Conservation (phyloP, 2,797 vertebrate species). For the Aplochiton taeniatus region DNA sequence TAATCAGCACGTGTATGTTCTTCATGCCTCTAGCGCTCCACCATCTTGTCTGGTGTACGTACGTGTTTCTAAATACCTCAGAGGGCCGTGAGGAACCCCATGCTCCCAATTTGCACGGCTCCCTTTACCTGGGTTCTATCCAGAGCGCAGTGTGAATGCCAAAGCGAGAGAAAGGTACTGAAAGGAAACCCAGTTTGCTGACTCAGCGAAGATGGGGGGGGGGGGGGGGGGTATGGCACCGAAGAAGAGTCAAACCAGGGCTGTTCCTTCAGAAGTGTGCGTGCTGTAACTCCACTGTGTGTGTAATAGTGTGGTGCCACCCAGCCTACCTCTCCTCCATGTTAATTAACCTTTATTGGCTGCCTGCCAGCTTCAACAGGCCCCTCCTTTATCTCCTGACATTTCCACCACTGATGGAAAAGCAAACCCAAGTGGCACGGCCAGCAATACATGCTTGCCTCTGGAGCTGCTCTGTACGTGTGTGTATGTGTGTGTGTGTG, state of each 20-base stretch:
- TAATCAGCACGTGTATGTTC: too few relatives aligned
- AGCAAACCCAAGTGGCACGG: conserved; percentile 52
- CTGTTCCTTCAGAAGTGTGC: conserved; percentile 18
- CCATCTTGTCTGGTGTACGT: too few relatives aligned
- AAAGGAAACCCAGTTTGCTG: too few relatives aligned
- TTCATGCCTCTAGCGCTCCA: too few relatives aligned
- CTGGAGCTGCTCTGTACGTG: conserved; percentile 1
- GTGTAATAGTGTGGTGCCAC: conserved; percentile 45
- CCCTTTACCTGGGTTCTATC: too few relatives aligned
- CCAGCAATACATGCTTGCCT: conserved; percentile 16
- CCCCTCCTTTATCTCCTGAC: conserved; percentile 64
- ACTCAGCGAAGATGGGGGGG: neutral
- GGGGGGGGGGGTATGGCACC: neutral
- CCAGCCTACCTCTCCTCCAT: conserved; percentile 54
- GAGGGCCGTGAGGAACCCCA: too few relatives aligned
- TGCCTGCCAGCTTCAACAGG: conserved; percentile 63
- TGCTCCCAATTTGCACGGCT: too few relatives aligned
- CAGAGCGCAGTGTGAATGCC: too few relatives aligned
- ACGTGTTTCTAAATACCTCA: too few relatives aligned
- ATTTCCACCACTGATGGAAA: conserved; percentile 73
- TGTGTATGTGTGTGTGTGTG: neutral
- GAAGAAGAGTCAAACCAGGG: conserved; percentile 23
- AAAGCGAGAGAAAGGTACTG: too few relatives aligned
- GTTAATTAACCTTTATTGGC: conserved; percentile 81
- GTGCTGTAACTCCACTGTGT: conserved; percentile 31